Conservation (phyloP, 2,113 vertebrate genomes). For the Dipodomys merriami region DNA sequence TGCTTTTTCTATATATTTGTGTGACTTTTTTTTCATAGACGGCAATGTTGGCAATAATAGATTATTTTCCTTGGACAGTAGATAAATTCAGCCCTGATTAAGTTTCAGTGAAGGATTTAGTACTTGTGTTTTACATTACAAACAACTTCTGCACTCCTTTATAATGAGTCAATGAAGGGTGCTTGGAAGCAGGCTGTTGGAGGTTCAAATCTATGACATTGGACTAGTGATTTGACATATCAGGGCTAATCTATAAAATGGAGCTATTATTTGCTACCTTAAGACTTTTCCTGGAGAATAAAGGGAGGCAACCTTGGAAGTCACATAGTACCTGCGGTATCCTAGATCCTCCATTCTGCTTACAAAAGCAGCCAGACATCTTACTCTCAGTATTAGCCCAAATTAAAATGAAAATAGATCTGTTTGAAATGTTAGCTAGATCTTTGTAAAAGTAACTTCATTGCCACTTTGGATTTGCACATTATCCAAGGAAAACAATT, state of each 20-base stretch:
- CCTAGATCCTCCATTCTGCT: neutral
- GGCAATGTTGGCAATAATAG: neutral
- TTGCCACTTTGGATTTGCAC: neutral
- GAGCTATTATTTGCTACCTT: neutral
- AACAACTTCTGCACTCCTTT: slow-evolving; percentile 5
- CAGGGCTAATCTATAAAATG: neutral
- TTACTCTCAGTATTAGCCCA: neutral
- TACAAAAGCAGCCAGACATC: neutral
- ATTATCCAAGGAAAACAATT: neutral
- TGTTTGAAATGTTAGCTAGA: neutral
- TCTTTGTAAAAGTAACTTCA: neutral
- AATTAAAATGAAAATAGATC: neutral
- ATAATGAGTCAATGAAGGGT: neutral
- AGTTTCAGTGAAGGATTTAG: neutral
- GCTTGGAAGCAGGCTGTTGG: neutral
- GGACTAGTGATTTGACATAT: neutral
- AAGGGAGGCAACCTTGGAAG: neutral
- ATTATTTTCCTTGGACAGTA: slow-evolving; percentile 27
- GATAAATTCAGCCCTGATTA: neutral
- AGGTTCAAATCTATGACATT: slow-evolving; percentile 15
- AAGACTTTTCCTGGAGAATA: neutral
- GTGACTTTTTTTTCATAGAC: neutral
- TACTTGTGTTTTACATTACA: neutral
- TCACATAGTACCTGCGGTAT: neutral
- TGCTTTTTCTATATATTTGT: neutral